These are phyloP conservation scores for Nycticebus coucang DNA, from an alignment of 2,113 vertebrate genomes.

Conservation along the genomic window DNA sequence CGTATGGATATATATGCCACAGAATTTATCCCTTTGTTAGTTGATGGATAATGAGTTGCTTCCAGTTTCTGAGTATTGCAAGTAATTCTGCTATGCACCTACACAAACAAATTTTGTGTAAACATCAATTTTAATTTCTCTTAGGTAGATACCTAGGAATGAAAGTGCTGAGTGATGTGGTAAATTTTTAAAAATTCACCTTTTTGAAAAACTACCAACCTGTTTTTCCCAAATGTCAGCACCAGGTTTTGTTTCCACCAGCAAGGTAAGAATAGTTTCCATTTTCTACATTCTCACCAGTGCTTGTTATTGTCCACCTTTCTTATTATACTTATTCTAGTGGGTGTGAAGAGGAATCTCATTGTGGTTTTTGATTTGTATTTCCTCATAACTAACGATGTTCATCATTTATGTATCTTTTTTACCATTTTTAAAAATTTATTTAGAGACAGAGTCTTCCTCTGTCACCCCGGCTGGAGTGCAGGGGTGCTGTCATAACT, in stretches of 20 bases:
- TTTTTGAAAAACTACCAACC: background rate
- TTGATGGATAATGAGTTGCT: background rate
- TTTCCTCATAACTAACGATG: background rate
- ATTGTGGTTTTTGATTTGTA: background rate
- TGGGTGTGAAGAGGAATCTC: background rate
- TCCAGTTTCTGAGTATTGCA: background rate
- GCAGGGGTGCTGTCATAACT: no score
- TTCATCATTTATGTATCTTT: background rate
- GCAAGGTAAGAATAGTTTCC: background rate
- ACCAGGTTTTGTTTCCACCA: background rate
- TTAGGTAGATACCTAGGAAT: background rate
- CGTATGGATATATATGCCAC: background rate
- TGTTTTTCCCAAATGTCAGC: background rate
- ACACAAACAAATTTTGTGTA: background rate
- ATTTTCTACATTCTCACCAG: background rate
- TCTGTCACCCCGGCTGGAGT: no score
- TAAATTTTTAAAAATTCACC: background rate
- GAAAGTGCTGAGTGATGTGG: background rate
- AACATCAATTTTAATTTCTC: background rate
- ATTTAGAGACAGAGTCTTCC: no score
- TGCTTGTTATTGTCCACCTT: background rate
- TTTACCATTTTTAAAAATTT: background rate
- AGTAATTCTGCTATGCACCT: background rate
- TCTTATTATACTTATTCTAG: background rate
- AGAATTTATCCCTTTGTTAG: background rate